A percentile compares a stretch with the other conserved stretches of the same genome.
These are phyloP conservation scores for Falco columbarius DNA, from an alignment of 2,797 vertebrate species.

Conservation along the genomic window DNA sequence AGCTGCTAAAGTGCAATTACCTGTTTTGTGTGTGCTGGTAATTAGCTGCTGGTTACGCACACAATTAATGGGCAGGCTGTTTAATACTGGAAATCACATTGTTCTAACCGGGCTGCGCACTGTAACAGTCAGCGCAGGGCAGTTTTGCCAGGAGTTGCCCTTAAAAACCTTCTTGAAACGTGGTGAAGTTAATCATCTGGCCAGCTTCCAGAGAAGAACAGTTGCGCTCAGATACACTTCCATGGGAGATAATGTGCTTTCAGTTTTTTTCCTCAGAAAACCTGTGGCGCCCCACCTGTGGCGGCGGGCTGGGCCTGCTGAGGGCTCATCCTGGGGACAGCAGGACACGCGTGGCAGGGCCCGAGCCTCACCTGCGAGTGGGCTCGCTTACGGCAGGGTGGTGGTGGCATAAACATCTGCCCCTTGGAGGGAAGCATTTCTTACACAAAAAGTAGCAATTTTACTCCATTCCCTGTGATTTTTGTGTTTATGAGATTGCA, in stretches of 20 bases:
- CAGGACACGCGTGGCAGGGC: background rate
- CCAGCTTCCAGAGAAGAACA: background rate
- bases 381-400: background rate
- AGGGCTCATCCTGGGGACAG: background rate
- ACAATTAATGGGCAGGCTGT: background rate
- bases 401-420: background rate
- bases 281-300: background rate
- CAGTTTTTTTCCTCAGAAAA: background rate
- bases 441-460: background rate
- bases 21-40: background rate
- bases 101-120: background rate
- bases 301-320: background rate
- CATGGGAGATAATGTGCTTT: background rate
- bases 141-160: background rate
- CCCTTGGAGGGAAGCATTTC: background rate
- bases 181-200: background rate
- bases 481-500: conserved; percentile 2
- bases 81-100: background rate
- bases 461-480: background rate
- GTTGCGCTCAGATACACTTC: background rate
- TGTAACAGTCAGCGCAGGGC: background rate
- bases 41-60: background rate
- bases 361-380: background rate
- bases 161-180: background rate
- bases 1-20: background rate